Percentiles rank a stretch among this genome's conserved stretches.
These are phyloP conservation scores for Plodia interpunctella DNA, from an alignment of 1,140 invertebrate species.

Conservation along the genomic window DNA sequence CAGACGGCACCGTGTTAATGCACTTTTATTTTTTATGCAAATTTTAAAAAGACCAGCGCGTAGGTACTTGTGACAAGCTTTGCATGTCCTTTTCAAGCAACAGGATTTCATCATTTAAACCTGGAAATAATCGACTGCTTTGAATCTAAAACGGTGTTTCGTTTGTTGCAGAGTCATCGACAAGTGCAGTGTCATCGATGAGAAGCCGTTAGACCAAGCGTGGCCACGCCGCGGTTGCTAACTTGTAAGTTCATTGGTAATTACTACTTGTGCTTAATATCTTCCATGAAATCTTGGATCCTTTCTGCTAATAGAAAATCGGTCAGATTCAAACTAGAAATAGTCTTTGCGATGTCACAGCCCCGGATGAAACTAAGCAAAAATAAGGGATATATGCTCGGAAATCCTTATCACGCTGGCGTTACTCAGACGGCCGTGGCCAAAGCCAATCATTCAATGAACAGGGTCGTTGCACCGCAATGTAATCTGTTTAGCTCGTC, in stretches of 20 bases:
- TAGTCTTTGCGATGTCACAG: no score
- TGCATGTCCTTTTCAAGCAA: background rate
- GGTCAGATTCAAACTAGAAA: no score
- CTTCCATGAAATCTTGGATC: no score
- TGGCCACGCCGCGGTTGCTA: slow-evolving; percentile 55
- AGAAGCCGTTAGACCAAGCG: slow-evolving; percentile 47
- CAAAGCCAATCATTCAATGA: slow-evolving; percentile 30
- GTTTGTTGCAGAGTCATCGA: slow-evolving; percentile 37
- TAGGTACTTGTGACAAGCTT: no score
- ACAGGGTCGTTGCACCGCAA: slow-evolving; percentile 24
- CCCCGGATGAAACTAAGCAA: no score
- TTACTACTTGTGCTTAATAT: no score
- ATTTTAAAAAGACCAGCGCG: no score
- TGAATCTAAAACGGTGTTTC: no score
- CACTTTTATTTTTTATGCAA: slow-evolving; percentile 1
- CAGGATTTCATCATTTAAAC: no score
- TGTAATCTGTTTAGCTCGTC: slow-evolving; percentile 20
- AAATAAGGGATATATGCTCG: background rate
- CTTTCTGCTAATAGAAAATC: no score
- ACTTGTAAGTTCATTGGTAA: slow-evolving; percentile 67
- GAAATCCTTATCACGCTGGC: slow-evolving; percentile 1
- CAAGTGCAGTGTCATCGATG: slow-evolving; percentile 53
- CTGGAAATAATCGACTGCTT: no score
- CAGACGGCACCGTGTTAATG: background rate
- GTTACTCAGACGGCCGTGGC: slow-evolving; percentile 1